Conservation (phyloP, 2,113 vertebrate species). For the Pholis gunnellus region DNA sequence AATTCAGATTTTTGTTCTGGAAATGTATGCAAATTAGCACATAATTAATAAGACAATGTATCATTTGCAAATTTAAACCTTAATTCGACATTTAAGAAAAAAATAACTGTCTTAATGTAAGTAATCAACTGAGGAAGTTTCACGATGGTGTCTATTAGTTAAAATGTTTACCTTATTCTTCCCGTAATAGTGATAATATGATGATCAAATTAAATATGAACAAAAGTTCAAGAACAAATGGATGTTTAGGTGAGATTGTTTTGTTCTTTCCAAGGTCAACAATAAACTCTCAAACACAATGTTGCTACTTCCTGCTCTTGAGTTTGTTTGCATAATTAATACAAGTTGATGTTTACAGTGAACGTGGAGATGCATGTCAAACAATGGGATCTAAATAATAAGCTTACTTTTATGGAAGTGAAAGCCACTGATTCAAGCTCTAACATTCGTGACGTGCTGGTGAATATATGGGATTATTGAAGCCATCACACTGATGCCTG, state of each 20-base stretch:
- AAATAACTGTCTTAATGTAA: too few relatives aligned
- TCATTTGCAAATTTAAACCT: too few relatives aligned
- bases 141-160: too few relatives aligned
- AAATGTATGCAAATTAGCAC: too few relatives aligned
- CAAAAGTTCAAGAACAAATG: not conserved
- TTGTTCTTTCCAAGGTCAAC: not conserved
- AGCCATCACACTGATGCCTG: conserved; percentile 7
- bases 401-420: not conserved
- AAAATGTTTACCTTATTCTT: too few relatives aligned
- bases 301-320: not conserved
- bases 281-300: not conserved
- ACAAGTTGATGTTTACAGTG: not conserved
- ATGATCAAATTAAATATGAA: not conserved
- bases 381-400: not conserved
- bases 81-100: too few relatives aligned
- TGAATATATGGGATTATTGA: conserved; percentile 28
- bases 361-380: not conserved
- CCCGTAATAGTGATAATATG: not conserved
- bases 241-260: not conserved
- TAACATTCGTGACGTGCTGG: conserved; percentile 7
- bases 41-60: too few relatives aligned
- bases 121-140: too few relatives aligned
- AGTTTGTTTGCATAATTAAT: conserved; percentile 3
- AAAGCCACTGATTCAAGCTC: not conserved
- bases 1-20: too few relatives aligned